phyloP scores from a whole-genome alignment of 2,888 invertebrate species.

The Chymomyza fuscimana region DNA sequence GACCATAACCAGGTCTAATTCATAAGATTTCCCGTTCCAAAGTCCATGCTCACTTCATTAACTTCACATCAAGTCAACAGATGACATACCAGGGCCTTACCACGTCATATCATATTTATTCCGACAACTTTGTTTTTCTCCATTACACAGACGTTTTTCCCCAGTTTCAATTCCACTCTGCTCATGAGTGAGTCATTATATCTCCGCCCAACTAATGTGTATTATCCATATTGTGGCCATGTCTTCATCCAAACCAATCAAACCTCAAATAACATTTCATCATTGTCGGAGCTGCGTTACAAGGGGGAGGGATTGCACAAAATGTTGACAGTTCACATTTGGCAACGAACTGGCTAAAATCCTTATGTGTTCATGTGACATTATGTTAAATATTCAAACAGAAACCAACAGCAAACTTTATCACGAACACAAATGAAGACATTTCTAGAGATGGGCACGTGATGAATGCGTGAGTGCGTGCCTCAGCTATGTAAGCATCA shows the following conservation, averaged over 20 bases:
- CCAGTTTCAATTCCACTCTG: slow-evolving; percentile 44
- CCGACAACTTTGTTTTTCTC: background rate
- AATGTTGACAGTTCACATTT: background rate
- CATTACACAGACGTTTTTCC: background rate
- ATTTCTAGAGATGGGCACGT: background rate
- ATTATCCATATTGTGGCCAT: slow-evolving; percentile 41
- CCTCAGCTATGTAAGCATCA: too few species aligned
- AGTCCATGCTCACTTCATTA: slow-evolving; percentile 42
- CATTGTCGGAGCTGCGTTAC: slow-evolving; percentile 49
- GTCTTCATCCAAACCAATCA: slow-evolving; percentile 60
- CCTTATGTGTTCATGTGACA: slow-evolving; percentile 35
- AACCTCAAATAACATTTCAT: slow-evolving; percentile 57
- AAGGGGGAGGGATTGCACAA: background rate
- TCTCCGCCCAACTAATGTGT: slow-evolving; percentile 19
- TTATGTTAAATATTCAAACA: slow-evolving; percentile 53
- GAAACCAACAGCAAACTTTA: slow-evolving; percentile 27
- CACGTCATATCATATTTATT: slow-evolving; percentile 33
- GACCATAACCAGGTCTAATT: background rate
- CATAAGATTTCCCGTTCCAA: background rate
- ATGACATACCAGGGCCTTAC: background rate
- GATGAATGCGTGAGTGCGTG: background rate
- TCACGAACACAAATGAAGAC: background rate
- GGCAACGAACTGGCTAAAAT: background rate
- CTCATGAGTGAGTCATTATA: slow-evolving; percentile 8
- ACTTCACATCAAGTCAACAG: slow-evolving; percentile 30